Evolutionary conservation across 2,797 vertebrate species (phyloP).

Genomic region (Catamblyrhynchus diadema): DNA sequence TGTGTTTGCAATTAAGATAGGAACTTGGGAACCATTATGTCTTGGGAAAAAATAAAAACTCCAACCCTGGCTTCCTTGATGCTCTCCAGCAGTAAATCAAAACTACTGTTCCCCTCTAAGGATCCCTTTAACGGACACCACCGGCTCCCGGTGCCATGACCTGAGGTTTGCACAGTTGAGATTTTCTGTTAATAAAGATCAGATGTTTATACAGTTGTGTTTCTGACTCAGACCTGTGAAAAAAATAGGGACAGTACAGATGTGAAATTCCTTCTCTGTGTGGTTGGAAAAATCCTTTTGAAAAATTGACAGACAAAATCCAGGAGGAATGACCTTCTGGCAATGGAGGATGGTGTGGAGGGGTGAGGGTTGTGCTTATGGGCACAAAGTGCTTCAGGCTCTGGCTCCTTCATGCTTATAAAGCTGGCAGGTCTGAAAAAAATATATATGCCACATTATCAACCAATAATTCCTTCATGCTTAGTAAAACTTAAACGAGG

Average conservation of each 20-base stretch:
- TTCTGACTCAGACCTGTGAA: conserved; percentile 64
- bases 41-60: conserved; percentile 8
- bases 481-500: conserved; percentile 69
- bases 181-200: conserved; percentile 59
- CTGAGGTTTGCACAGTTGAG: conserved; percentile 37
- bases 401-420: neutral
- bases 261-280: conserved; percentile 48
- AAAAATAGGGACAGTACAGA: conserved; percentile 25
- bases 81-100: conserved; percentile 24
- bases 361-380: neutral
- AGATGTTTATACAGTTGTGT: conserved; percentile 57
- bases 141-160: conserved; percentile 24
- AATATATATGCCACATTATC: conserved; percentile 33
- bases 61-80: neutral
- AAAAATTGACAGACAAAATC: conserved; percentile 15
- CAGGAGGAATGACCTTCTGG: conserved; percentile 19
- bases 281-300: conserved; percentile 36
- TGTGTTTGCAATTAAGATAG: conserved; percentile 62
- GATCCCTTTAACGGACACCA: conserved; percentile 44
- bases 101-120: conserved; percentile 52
- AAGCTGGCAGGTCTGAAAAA: conserved; percentile 8
- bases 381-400: conserved; percentile 28
- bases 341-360: neutral
- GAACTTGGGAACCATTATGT: conserved; percentile 44
- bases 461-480: conserved; percentile 65